phyloP scores from a whole-genome alignment of 1,140 invertebrate genomes.

The Pteromalus puparum region DNA sequence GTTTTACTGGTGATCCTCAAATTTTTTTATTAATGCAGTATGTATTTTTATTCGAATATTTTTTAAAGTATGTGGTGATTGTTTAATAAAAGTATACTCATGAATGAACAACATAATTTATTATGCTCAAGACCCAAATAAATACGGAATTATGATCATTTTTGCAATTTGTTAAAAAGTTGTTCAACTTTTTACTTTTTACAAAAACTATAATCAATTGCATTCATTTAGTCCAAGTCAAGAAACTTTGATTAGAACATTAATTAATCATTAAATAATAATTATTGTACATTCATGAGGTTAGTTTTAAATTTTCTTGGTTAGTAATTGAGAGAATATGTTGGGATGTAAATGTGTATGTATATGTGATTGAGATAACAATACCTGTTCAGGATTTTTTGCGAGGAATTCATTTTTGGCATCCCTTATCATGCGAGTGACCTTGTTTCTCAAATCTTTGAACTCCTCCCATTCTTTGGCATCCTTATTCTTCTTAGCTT shows the following conservation, averaged over 20 bases:
- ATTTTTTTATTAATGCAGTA: conserved; percentile 42
- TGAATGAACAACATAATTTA: background rate
- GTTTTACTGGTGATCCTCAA: conserved; percentile 13
- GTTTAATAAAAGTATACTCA: background rate
- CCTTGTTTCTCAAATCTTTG: conserved; percentile 76
- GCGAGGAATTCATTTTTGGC: conserved; percentile 76
- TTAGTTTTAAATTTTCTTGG: background rate
- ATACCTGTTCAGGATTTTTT: conserved; percentile 76
- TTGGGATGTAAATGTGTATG: background rate
- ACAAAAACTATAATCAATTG: too few species aligned
- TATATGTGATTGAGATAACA: conserved; percentile 20
- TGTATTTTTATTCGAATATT: conserved; percentile 7
- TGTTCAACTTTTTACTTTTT: too few species aligned
- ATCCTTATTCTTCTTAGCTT: conserved; percentile 75
- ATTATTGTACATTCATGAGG: background rate
- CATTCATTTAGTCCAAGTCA: too few species aligned
- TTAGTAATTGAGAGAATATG: background rate
- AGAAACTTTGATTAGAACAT: background rate
- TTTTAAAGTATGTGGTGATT: conserved; percentile 21
- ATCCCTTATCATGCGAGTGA: conserved; percentile 75
- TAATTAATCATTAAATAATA: background rate
- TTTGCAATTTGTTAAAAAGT: background rate
- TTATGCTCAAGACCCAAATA: background rate
- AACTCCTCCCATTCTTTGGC: conserved; percentile 76
- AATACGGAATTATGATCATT: background rate